Evolutionary conservation across 2,113 vertebrate species (phyloP), one percentile per base, ranked within the genome.

Genomic region (Salminus brasiliensis): DNA sequence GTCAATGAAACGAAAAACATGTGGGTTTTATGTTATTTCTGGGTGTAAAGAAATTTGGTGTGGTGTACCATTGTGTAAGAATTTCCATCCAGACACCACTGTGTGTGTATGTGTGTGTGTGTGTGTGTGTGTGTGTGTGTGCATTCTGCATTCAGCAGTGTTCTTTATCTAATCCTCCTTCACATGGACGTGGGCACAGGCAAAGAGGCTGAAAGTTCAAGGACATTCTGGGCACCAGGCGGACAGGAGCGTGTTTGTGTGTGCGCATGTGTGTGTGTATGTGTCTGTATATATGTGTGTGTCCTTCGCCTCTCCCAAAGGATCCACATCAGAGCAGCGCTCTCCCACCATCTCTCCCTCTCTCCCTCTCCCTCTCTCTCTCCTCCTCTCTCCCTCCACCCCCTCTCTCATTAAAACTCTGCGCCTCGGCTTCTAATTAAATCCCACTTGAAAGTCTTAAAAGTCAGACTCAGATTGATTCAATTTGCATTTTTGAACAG

Each of bases 401-500:
- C 92, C 91, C 91, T 89, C 91, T 89, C 92, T 93, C 92, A 93
- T 93, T 93, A 93, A 92, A 93, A 93, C 90, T 87, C 88, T 87
- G 88, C 76, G 91, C 91, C 90, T 90, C 87, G 73, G 90, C 91
- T 93, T 92, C 92, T 93, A 93, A 93, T 93, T 93, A 93, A 93
- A 93, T 93, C 92, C 92, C 92, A 91, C 92, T 93, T 93, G 92
- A 93, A 93, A 93, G 92, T 93, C 92, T 93, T 92, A 93, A 93
- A 93, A 93, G 91, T 93, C 92, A 92, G 92, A 89, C 90, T 93
- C 91, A 92, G 91, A 93, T 93, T 93, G 91, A 93, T 92, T 93
- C 91, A 93, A 93, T 93, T 93, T 93, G 92, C 92, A 93, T 93
- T 93, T 92, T 88, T 93, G 92, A 93, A 91, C 89, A 92, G 90